phyloP scores from a whole-genome alignment of 2,888 invertebrate species.

The Cinara cedri region DNA sequence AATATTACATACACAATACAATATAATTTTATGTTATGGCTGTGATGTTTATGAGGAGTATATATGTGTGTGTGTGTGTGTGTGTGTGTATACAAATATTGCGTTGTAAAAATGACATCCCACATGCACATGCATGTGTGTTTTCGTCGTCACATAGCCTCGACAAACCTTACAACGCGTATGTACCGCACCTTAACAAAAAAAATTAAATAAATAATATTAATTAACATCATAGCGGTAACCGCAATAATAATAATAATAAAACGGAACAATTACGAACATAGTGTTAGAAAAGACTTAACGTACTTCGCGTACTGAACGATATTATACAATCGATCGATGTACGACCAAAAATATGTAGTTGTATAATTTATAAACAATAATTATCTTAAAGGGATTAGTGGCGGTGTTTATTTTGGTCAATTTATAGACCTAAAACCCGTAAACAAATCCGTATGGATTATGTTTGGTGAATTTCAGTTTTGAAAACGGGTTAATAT shows the following conservation, averaged over 20 bases:
- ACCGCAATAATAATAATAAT: neutral
- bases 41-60: neutral
- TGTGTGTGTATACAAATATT: constrained; percentile 14
- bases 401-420: too few species aligned
- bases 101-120: constrained; percentile 40
- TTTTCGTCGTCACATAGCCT: constrained; percentile 35
- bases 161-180: constrained; percentile 38
- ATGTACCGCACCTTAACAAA: constrained; percentile 38
- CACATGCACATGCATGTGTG: neutral
- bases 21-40: neutral
- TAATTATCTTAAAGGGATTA: too few species aligned
- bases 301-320: too few species aligned
- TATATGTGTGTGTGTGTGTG: neutral
- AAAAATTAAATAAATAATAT: constrained; percentile 10
- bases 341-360: too few species aligned
- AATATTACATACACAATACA: neutral
- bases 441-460: too few species aligned
- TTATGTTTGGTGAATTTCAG: too few species aligned
- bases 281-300: neutral
- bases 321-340: too few species aligned
- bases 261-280: neutral
- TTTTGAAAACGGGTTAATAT: too few species aligned
- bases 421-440: too few species aligned
- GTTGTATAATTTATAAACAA: too few species aligned
- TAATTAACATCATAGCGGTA: neutral